Evolutionary conservation across 1,140 invertebrate species (phyloP).

Genomic region (Brachionus calyciflorus): DNA sequence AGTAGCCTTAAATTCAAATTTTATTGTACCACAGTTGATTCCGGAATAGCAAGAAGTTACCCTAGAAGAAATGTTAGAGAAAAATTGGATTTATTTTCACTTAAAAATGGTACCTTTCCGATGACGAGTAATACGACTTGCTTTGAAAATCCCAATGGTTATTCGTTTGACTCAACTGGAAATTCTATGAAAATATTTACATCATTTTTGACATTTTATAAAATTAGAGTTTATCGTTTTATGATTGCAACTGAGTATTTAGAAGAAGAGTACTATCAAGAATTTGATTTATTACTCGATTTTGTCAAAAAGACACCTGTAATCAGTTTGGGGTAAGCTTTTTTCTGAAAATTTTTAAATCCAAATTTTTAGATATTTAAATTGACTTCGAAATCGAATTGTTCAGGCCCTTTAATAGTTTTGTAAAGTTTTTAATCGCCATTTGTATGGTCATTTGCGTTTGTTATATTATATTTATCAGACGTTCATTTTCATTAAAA

Average conservation of each 20-base stretch:
- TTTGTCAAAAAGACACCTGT: slow-evolving; percentile 5
- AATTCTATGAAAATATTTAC: neutral
- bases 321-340: neutral
- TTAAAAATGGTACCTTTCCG: neutral
- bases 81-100: slow-evolving; percentile 34
- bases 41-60: neutral
- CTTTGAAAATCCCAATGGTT: slow-evolving; percentile 1
- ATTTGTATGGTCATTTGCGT: too few species aligned
- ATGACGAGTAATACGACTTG: slow-evolving; percentile 34
- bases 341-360: too few species aligned
- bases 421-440: too few species aligned
- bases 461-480: too few species aligned
- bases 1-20: slow-evolving; percentile 20
- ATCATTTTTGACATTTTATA: slow-evolving; percentile 5
- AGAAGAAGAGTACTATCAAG: slow-evolving; percentile 12
- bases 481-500: too few species aligned
- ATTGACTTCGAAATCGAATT: too few species aligned
- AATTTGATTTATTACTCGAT: slow-evolving; percentile 25
- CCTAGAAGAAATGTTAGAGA: neutral
- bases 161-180: neutral
- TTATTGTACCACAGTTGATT: slow-evolving; percentile 18
- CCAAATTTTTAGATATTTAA: too few species aligned
- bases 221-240: slow-evolving; percentile 2
- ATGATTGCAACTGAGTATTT: slow-evolving; percentile 24
- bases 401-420: too few species aligned